These are phyloP conservation scores for Propithecus perrieri DNA, from an alignment of 2,797 vertebrate species.

Conservation along the genomic window DNA sequence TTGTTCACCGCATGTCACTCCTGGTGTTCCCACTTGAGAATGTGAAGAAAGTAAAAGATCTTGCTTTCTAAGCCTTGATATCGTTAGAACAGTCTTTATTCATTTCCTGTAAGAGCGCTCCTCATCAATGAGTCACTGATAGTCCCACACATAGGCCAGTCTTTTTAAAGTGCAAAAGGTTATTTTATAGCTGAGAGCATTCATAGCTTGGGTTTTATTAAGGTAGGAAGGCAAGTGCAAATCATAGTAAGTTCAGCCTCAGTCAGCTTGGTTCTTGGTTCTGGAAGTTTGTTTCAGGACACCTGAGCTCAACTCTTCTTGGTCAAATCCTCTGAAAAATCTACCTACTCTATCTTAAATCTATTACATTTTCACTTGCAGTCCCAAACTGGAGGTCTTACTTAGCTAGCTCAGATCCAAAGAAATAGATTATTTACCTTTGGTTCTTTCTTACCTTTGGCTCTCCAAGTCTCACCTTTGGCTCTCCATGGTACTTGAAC, in stretches of 20 bases:
- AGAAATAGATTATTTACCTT: conserved; percentile 5
- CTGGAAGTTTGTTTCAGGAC: background rate
- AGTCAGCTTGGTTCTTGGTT: conserved; percentile 8
- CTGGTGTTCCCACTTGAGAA: background rate
- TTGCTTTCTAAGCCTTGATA: background rate
- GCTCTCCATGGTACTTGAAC: background rate
- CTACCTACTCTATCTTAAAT: background rate
- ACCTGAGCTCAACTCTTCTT: background rate
- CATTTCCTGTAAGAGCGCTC: background rate
- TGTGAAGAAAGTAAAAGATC: background rate
- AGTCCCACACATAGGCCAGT: background rate
- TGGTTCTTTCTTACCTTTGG: background rate
- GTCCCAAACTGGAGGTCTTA: background rate
- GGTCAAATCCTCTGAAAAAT: background rate
- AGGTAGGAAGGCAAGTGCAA: background rate
- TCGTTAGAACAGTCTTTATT: background rate
- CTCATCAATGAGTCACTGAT: background rate
- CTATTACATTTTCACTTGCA: conserved; percentile 3
- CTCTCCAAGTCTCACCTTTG: background rate
- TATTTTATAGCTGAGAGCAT: background rate
- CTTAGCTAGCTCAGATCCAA: conserved; percentile 27
- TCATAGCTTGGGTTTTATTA: background rate
- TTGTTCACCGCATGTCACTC: background rate
- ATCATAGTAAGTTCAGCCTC: background rate
- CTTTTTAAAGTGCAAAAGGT: background rate